Evolutionary conservation across 2,888 invertebrate genomes (phyloP).

Genomic region (Lasioglossum morio): DNA sequence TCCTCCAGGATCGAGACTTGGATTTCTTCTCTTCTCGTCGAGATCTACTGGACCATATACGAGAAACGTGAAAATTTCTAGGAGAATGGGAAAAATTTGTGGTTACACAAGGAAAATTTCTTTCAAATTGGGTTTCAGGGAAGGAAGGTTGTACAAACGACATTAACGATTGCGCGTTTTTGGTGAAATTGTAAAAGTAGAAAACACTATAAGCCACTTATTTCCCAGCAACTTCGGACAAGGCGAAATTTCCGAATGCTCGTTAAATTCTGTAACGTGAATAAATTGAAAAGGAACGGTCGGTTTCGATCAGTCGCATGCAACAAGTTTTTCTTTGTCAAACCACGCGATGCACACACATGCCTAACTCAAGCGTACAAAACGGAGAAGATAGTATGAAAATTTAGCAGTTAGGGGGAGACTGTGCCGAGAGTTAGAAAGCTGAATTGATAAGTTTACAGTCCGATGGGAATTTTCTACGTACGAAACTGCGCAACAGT

Average conservation of each 20-base stretch:
- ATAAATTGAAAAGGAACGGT: not conserved
- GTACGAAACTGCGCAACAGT: not conserved
- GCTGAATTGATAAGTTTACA: not conserved
- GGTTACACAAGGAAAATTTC: no score
- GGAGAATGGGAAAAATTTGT: no score
- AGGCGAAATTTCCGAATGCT: not conserved
- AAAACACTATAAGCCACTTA: not conserved
- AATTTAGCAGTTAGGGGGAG: not conserved
- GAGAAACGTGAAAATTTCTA: no score
- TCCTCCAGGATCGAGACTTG: no score
- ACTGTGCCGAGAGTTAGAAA: not conserved
- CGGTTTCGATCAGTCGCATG: constrained; percentile 14
- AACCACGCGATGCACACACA: constrained; percentile 10
- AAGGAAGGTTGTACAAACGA: no score
- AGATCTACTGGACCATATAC: no score
- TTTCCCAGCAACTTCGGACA: not conserved
- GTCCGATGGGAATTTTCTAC: not conserved
- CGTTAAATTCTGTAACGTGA: not conserved
- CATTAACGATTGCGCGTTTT: no score
- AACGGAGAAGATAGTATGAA: not conserved
- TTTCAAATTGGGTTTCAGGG: no score
- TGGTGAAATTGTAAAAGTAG: not conserved
- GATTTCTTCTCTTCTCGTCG: no score
- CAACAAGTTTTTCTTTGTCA: constrained; percentile 15
- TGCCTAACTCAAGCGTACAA: constrained; percentile 18